These are phyloP conservation scores for Tetranychus truncatus DNA, from an alignment of 2,888 invertebrate genomes.

Conservation along the genomic window DNA sequence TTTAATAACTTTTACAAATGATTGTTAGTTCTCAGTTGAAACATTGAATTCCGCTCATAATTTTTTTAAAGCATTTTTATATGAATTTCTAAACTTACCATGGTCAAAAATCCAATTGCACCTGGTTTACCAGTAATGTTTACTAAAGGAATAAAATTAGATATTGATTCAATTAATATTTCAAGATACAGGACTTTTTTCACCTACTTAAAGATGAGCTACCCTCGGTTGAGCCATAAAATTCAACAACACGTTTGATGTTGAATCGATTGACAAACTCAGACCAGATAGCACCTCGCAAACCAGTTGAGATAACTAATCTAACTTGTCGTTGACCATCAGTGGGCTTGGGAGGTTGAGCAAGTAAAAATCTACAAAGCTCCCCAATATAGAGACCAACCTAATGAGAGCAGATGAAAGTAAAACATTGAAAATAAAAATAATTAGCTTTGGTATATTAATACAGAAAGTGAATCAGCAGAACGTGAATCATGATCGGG, in stretches of 20 bases:
- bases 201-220: slow-evolving; percentile 35
- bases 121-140: slow-evolving; percentile 14
- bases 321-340: slow-evolving; percentile 48
- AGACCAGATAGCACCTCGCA: slow-evolving; percentile 38
- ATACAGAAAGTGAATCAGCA: too few relatives aligned
- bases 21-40: too few relatives aligned
- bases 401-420: background rate
- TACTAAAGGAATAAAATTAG: slow-evolving; percentile 13
- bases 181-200: background rate
- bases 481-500: too few relatives aligned
- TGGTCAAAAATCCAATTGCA: slow-evolving; percentile 20
- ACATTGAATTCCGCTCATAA: too few relatives aligned
- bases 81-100: background rate
- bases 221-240: slow-evolving; percentile 41
- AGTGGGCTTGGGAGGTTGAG: slow-evolving; percentile 48
- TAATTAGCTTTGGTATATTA: too few relatives aligned
- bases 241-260: slow-evolving; percentile 36
- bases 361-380: slow-evolving; percentile 69
- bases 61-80: too few relatives aligned
- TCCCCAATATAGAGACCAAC: slow-evolving; percentile 67
- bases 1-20: too few relatives aligned
- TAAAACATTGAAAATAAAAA: background rate
- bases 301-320: slow-evolving; percentile 39
- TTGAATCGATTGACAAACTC: slow-evolving; percentile 38
- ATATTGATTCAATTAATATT: background rate